Conservation (phyloP, 2,888 invertebrate genomes). For the Melikaiella ostensackeni region DNA sequence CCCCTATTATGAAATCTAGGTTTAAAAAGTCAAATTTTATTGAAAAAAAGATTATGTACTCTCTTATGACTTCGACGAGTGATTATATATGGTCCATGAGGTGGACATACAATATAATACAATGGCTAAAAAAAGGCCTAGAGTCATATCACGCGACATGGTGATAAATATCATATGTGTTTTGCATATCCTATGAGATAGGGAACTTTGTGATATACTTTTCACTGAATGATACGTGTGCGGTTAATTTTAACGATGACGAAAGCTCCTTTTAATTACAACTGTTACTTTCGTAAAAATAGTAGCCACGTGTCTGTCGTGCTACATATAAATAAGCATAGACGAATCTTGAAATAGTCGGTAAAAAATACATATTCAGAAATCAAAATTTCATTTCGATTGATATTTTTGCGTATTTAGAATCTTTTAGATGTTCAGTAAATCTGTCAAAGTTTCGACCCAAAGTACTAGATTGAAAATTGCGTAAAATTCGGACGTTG, state of each 20-base stretch:
- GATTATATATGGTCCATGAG: not conserved
- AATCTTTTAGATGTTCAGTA: too few relatives aligned
- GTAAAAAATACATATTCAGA: too few relatives aligned
- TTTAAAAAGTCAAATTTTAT: not conserved
- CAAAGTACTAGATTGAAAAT: too few relatives aligned
- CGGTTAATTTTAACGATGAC: not conserved
- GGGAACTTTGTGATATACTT: constrained; percentile 14
- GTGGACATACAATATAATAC: not conserved
- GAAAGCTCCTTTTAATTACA: not conserved
- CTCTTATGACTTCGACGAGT: not conserved
- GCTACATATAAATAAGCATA: not conserved
- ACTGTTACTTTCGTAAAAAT: not conserved
- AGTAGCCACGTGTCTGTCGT: not conserved
- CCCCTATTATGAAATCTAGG: not conserved
- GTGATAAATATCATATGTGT: not conserved
- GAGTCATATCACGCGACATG: not conserved
- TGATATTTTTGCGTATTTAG: too few relatives aligned
- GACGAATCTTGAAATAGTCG: constrained; percentile 3
- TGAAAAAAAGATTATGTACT: not conserved
- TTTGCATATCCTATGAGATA: too few relatives aligned
- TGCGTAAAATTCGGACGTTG: too few relatives aligned
- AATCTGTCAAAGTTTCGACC: too few relatives aligned
- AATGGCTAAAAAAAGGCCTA: not conserved
- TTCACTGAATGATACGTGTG: not conserved
- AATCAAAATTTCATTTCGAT: too few relatives aligned